phyloP scores from a whole-genome alignment of 2,113 vertebrate species.

The Chloropsis hardwickii region DNA sequence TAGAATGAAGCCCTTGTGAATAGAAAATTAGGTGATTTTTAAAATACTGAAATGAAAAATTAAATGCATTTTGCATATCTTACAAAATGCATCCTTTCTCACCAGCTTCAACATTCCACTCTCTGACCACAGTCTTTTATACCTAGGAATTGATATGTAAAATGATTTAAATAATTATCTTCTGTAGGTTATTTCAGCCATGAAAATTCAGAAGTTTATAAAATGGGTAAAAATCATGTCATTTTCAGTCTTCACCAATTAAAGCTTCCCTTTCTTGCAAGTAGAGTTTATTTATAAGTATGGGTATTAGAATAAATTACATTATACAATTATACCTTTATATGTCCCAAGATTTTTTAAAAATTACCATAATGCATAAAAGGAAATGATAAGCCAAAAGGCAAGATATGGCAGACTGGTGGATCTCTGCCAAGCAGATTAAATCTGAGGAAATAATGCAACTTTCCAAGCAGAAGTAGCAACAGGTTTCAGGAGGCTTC shows the following conservation, averaged over 20 bases:
- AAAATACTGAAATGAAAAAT: background rate
- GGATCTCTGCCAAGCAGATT: background rate
- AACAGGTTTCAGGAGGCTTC: constrained; percentile 18
- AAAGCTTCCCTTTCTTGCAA: background rate
- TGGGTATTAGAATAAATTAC: background rate
- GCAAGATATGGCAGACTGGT: background rate
- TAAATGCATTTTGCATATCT: background rate
- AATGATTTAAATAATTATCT: background rate
- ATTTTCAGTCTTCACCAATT: background rate
- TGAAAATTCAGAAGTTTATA: background rate
- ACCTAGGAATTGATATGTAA: background rate
- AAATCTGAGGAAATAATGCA: background rate
- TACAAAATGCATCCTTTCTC: background rate
- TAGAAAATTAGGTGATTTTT: background rate
- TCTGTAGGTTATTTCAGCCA: background rate
- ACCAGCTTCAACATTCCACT: background rate
- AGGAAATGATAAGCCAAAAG: background rate
- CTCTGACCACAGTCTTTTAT: background rate
- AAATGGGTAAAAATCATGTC: background rate
- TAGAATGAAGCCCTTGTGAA: background rate
- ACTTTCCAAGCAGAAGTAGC: background rate
- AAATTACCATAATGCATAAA: background rate
- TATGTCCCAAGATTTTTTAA: background rate
- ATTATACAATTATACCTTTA: background rate
- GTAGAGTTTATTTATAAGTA: background rate